Percentiles rank a stretch among this genome's conserved stretches.
phyloP scores from a whole-genome alignment of 64 coral and sea anemone genomes.

The Montipora foliosa region DNA sequence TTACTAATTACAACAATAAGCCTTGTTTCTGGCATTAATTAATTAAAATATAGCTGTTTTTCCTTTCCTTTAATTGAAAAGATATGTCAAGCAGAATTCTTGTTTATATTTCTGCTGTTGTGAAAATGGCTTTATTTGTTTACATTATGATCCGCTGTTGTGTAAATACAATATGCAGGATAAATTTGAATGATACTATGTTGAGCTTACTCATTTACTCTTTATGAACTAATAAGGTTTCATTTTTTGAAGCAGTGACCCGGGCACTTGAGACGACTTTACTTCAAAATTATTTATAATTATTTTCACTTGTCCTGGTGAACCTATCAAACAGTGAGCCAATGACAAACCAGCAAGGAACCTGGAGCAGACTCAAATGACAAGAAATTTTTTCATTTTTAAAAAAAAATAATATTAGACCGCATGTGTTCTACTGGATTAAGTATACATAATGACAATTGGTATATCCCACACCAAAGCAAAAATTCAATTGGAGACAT shows the following conservation, averaged over 20 bases:
- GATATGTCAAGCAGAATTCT: constrained; percentile 1
- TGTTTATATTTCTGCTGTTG: constrained; percentile 8
- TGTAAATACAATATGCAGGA: constrained; percentile 11
- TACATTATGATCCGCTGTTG: not conserved
- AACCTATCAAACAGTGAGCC: constrained; percentile 9
- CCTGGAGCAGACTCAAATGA: constrained; percentile 1
- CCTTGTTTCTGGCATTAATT: constrained; percentile 9
- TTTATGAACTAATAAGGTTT: constrained; percentile 7
- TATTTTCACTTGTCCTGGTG: constrained; percentile 6
- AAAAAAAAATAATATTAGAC: constrained; percentile 5
- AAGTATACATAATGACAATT: constrained; percentile 8
- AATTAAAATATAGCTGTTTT: constrained; percentile 5
- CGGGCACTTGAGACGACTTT: constrained; percentile 3
- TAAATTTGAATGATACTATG: constrained; percentile 12
- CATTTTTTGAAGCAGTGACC: constrained; percentile 6
- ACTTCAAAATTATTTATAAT: not conserved
- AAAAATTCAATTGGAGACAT: constrained; percentile 7
- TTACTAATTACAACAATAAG: constrained; percentile 12
- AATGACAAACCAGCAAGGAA: constrained; percentile 7
- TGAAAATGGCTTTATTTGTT: constrained; percentile 12
- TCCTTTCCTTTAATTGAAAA: constrained; percentile 6
- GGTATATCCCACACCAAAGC: constrained; percentile 9
- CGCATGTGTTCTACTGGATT: not conserved
- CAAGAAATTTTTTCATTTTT: not conserved
- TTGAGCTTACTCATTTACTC: constrained; percentile 2